These are phyloP conservation scores for Campoplex capitator DNA, from an alignment of 2,888 invertebrate species.

Conservation along the genomic window DNA sequence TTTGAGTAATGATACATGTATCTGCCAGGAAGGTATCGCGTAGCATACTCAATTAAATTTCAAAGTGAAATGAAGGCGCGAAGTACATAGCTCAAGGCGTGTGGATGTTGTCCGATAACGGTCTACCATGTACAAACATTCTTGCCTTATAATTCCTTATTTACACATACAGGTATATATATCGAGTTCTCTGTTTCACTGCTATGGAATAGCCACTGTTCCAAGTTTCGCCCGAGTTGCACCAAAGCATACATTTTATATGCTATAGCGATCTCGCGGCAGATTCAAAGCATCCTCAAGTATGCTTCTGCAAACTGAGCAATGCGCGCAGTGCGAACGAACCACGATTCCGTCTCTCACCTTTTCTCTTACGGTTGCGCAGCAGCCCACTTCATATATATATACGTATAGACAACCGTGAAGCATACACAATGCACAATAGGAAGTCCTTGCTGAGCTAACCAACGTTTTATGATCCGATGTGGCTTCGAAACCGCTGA, in stretches of 20 bases:
- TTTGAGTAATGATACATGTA: neutral
- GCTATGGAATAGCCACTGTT: conserved; percentile 31
- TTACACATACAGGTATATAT: conserved; percentile 11
- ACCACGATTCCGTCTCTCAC: conserved; percentile 58
- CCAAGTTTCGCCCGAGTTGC: conserved; percentile 38
- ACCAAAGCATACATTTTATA: conserved; percentile 33
- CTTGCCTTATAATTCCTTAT: conserved; percentile 59
- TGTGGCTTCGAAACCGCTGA: conserved; percentile 2
- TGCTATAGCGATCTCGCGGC: conserved; percentile 45
- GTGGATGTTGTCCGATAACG: conserved; percentile 36
- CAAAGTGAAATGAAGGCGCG: conserved; percentile 55
- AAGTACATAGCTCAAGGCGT: conserved; percentile 44
- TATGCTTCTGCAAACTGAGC: conserved; percentile 38
- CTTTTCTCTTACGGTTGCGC: conserved; percentile 62
- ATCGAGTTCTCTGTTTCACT: conserved; percentile 1
- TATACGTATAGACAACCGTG: conserved; percentile 16
- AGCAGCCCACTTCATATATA: conserved; percentile 32
- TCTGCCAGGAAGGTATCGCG: conserved; percentile 12
- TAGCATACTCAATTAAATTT: conserved; percentile 60
- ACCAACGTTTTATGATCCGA: conserved; percentile 2
- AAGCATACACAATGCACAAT: conserved; percentile 15
- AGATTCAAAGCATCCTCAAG: conserved; percentile 61
- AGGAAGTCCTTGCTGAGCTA: neutral
- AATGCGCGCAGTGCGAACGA: conserved; percentile 31
- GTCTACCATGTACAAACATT: conserved; percentile 33